Conservation (phyloP, 2,113 vertebrate species). For the Orthonyx spaldingii region DNA sequence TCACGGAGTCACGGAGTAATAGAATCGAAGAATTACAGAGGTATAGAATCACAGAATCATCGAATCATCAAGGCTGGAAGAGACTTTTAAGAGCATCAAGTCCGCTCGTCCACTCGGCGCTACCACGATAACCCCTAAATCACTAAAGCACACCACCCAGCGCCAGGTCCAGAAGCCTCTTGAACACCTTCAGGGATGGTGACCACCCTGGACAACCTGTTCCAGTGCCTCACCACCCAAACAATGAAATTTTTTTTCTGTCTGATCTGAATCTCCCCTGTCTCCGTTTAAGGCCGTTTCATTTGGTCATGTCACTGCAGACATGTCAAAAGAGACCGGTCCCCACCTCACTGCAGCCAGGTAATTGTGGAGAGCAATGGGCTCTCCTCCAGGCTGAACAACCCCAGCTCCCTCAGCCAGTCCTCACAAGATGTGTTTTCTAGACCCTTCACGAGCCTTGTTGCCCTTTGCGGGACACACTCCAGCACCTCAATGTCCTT, state of each 20-base stretch:
- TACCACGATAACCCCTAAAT: not conserved
- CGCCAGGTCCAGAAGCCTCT: not conserved
- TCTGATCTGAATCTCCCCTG: not conserved
- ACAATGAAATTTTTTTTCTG: not conserved
- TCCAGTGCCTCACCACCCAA: not conserved
- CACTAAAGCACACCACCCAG: not conserved
- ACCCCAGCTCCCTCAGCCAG: not conserved
- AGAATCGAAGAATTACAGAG: too few species aligned
- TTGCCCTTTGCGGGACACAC: not conserved
- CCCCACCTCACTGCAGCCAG: not conserved
- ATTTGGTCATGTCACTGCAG: not conserved
- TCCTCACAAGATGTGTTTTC: not conserved
- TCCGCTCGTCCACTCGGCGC: not conserved
- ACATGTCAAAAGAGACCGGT: accelerated
- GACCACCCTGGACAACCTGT: not conserved
- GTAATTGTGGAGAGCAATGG: not conserved
- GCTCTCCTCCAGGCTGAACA: not conserved
- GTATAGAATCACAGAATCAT: not conserved
- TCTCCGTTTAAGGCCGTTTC: not conserved
- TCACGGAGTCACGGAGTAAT: not conserved
- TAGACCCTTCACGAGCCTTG: not conserved
- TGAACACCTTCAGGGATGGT: not conserved
- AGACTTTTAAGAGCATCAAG: not conserved
- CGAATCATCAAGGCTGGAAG: not conserved
- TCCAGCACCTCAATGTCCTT: not conserved